These are phyloP conservation scores for Cichlasoma orientale DNA, from an alignment of 2,797 vertebrate species.

Conservation along the genomic window DNA sequence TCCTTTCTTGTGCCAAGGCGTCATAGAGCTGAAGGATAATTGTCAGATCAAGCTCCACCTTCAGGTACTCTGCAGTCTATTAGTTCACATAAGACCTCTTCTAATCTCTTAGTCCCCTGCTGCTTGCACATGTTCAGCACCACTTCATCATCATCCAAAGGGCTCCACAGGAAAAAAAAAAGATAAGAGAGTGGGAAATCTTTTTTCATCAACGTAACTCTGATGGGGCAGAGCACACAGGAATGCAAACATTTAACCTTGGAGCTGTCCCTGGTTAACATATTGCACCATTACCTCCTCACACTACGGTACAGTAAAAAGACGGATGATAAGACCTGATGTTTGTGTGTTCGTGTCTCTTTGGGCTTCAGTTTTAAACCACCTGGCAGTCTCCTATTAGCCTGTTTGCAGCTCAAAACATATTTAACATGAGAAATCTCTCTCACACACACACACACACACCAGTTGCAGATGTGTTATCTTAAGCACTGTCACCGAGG, in stretches of 20 bases:
- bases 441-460: conserved; percentile 6
- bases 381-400: conserved; percentile 10
- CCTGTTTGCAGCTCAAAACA: conserved; percentile 27
- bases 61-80: conserved; percentile 52
- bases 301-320: conserved; percentile 34
- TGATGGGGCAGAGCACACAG: conserved; percentile 18
- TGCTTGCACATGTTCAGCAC: conserved; percentile 40
- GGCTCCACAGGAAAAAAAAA: conserved; percentile 8
- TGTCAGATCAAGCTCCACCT: conserved; percentile 33
- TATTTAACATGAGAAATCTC: conserved; percentile 26
- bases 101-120: conserved; percentile 47
- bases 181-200: conserved; percentile 26
- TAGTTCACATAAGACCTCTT: conserved; percentile 42
- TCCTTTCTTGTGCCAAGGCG: conserved; percentile 21
- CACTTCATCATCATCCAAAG: conserved; percentile 45
- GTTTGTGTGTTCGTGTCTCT: background rate
- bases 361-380: conserved; percentile 2
- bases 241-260: conserved; percentile 65
- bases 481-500: conserved; percentile 38
- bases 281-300: conserved; percentile 35
- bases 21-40: conserved; percentile 17
- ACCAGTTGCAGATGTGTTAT: conserved; percentile 16
- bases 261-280: conserved; percentile 43
- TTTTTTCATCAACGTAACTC: conserved; percentile 41
- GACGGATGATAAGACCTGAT: background rate